phyloP scores from a whole-genome alignment of 2,113 vertebrate species.

The Microcebus lehilahytsara region DNA sequence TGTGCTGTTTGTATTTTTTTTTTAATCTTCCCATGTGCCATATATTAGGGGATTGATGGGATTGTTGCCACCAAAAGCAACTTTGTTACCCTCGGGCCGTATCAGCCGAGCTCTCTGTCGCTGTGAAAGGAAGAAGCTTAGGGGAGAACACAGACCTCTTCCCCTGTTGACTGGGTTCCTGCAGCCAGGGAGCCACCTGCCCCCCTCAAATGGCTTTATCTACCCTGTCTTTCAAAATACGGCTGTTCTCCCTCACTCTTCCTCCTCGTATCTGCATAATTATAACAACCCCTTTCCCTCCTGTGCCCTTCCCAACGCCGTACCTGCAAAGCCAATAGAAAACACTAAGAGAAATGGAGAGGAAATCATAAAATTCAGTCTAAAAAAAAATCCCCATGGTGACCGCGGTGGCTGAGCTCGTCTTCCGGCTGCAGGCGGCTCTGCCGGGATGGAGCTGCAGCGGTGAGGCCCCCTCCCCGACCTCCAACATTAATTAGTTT shows the following conservation, averaged over 20 bases:
- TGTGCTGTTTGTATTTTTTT: neutral
- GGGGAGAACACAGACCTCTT: accelerated
- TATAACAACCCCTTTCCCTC: neutral
- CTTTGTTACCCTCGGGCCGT: neutral
- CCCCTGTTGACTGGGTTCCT: neutral
- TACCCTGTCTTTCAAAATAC: neutral
- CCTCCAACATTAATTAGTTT: conserved; percentile 80
- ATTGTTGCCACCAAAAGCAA: neutral
- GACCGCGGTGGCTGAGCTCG: neutral
- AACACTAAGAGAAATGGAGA: neutral
- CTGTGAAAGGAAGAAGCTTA: neutral
- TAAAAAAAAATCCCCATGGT: conserved; percentile 3
- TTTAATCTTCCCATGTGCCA: neutral
- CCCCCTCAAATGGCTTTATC: accelerated
- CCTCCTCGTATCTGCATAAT: neutral
- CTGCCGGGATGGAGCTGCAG: neutral
- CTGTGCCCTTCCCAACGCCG: accelerated
- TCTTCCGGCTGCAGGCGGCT: conserved; percentile 50
- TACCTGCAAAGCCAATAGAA: neutral
- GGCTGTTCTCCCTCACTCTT: neutral
- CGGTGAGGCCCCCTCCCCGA: conserved; percentile 45
- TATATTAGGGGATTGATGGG: neutral
- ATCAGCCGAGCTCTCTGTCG: neutral
- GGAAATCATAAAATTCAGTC: neutral
- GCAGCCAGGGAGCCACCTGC: accelerated